Base-by-base conservation (phyloP, 2,797 vertebrate genomes). In the Epinephelus coioides region DNA sequence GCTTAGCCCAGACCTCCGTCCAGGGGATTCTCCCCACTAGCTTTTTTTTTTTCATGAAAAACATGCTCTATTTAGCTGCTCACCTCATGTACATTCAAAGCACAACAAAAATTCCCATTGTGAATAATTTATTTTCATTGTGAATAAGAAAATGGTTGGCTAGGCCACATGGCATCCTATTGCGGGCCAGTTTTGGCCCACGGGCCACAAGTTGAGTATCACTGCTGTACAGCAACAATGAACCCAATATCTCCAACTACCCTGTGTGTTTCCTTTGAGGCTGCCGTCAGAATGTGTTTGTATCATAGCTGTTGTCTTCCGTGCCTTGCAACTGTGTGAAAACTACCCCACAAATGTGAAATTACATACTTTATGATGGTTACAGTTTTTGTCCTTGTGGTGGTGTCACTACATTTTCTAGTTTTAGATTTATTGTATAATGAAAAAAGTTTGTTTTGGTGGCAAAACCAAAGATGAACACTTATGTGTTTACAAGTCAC, bases 361-460 rank as follows among this genome's bases (percentile, higher is more conserved):
- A 14, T 73, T 55, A 14, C 8, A 47, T 54, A 62, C 57, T 78
- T 60, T 57, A 72, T n/a, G 57, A 44, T 76, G n/a, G 82, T 85
- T 81, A 73, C 76, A 79, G 77, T 65, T 82, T 79, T 71, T 75
- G 51, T 71, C 60, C 34, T 53, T 63, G 66, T 72, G 80, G 84
- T 67, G 13, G 18, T 27, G 11, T 73, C 64, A 71, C 59, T 76
- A 46, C 68, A 50, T 76, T 77, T 76, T 69, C 54, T 63, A 46
- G 43, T 81, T 86, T 87, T 76, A 85, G 79, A 83, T 84, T 86
- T 87, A 85, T 72, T 73, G 61, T 73, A 30, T 57, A 12, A 70
- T 74, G 47, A 79, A 89, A 82, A 65, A 34, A 56, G 73, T 78
- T 84, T 78, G 49, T 75, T 81, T 69, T 78, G 47, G 67, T 71